These are phyloP conservation scores for Gambelia wislizenii DNA, from an alignment of 2,797 vertebrate species.

Conservation along the genomic window DNA sequence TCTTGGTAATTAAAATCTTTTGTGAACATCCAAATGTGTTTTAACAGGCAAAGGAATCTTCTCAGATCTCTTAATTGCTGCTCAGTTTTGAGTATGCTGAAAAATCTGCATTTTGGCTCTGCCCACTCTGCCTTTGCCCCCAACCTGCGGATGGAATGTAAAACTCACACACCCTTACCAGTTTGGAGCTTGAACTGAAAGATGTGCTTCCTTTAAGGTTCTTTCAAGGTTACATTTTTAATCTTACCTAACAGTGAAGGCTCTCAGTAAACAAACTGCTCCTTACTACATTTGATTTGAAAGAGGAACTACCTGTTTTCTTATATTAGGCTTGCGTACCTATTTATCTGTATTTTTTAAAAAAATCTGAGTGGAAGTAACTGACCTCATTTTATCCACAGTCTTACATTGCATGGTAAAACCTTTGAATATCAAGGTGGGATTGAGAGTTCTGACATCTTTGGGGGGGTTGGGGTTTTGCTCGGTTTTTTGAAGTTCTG, in stretches of 20 bases:
- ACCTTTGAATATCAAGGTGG: not conserved
- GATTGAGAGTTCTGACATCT: not conserved
- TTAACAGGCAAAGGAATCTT: not conserved
- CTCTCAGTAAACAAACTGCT: not conserved
- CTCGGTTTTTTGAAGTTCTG: not conserved
- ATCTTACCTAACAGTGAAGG: not conserved
- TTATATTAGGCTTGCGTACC: not conserved
- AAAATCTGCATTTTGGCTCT: not conserved
- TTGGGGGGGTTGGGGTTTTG: not conserved
- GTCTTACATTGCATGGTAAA: not conserved
- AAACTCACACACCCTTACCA: not conserved
- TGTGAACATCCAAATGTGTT: not conserved
- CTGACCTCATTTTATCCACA: no score
- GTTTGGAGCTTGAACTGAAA: not conserved
- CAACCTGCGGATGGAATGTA: not conserved
- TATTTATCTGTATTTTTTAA: not conserved
- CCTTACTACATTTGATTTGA: not conserved
- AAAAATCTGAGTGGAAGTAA: not conserved
- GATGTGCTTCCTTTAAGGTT: no score
- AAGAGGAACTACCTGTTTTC: not conserved
- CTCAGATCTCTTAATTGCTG: not conserved
- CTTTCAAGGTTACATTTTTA: not conserved
- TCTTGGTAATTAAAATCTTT: not conserved
- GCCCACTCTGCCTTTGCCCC: not conserved
- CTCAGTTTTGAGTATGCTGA: not conserved